A percentile compares a stretch with the other conserved stretches of the same genome.
Conservation (phyloP, 2,888 invertebrate species). For the Spialia ferax region DNA sequence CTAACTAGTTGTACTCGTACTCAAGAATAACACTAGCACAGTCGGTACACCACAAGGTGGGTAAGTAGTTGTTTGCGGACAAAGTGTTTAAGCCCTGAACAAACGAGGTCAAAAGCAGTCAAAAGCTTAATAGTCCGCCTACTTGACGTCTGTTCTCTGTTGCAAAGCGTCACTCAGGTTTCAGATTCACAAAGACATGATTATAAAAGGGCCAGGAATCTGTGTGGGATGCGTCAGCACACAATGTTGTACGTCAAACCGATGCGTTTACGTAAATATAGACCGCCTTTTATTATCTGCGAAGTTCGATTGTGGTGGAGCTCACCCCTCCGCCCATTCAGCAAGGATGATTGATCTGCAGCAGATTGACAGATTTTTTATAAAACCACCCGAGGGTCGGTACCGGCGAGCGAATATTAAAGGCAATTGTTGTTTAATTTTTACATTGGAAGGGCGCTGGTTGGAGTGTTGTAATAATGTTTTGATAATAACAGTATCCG, state of each 20-base stretch:
- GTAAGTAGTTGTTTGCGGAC: slow-evolving; percentile 18
- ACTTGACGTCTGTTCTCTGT: slow-evolving; percentile 66
- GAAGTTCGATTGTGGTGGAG: slow-evolving; percentile 73
- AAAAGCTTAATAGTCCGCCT: slow-evolving; percentile 55
- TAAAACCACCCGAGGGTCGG: slow-evolving; percentile 76
- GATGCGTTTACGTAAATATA: slow-evolving; percentile 84
- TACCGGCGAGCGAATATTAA: slow-evolving; percentile 82
- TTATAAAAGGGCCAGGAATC: slow-evolving; percentile 57
- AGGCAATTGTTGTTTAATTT: slow-evolving; percentile 87
- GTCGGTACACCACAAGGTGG: slow-evolving; percentile 5
- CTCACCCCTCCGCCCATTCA: slow-evolving; percentile 80
- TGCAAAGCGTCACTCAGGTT: slow-evolving; percentile 71
- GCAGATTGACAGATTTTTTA: slow-evolving; percentile 86
- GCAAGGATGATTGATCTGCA: slow-evolving; percentile 83
- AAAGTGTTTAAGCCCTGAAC: slow-evolving; percentile 33
- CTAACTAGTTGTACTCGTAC: not conserved
- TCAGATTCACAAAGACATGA: slow-evolving; percentile 59
- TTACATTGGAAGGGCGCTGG: slow-evolving; percentile 81
- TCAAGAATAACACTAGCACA: not conserved
- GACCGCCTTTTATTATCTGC: slow-evolving; percentile 82
- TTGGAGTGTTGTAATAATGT: slow-evolving; percentile 86
- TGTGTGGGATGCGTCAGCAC: slow-evolving; percentile 69
- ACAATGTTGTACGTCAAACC: slow-evolving; percentile 80
- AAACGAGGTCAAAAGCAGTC: slow-evolving; percentile 28
- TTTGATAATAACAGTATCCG: slow-evolving; percentile 86